Percentiles rank a stretch among this genome's conserved stretches.
Evolutionary conservation across 1,140 invertebrate species (phyloP).

Genomic region (Drosophila chauvacae): DNA sequence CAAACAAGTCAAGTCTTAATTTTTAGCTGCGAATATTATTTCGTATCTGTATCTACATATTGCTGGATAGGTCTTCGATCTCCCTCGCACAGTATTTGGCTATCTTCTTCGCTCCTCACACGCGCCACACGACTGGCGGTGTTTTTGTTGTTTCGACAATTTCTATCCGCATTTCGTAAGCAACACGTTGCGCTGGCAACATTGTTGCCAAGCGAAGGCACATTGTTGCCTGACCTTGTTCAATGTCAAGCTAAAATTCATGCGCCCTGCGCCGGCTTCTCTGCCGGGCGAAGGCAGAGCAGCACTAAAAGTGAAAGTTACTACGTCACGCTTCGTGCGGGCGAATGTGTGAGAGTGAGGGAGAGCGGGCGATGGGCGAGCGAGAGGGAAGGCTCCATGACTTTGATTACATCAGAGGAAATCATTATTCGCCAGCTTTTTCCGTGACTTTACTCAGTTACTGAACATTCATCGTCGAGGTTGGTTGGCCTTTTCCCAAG

Average conservation of each 20-base stretch:
- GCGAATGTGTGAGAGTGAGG: constrained; percentile 8
- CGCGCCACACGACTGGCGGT: constrained; percentile 41
- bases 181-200: constrained; percentile 58
- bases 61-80: constrained; percentile 17
- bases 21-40: constrained; percentile 43
- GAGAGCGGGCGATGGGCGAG: not conserved
- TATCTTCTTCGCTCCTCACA: constrained; percentile 15
- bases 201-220: constrained; percentile 39
- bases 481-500: constrained; percentile 46
- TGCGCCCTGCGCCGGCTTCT: constrained; percentile 47
- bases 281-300: constrained; percentile 16
- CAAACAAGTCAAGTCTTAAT: constrained; percentile 66
- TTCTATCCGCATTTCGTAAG: constrained; percentile 58
- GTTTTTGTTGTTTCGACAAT: constrained; percentile 25
- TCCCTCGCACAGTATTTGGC: constrained; percentile 13
- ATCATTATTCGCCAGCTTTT: constrained; percentile 18
- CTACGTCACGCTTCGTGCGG: constrained; percentile 58
- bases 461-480: constrained; percentile 61
- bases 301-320: constrained; percentile 70
- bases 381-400: constrained; percentile 22
- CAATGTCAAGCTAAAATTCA: constrained; percentile 69
- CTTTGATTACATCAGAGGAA: constrained; percentile 68
- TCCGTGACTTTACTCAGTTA: constrained; percentile 57
- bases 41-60: constrained; percentile 39
- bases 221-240: constrained; percentile 78